Conservation (phyloP, 2,113 vertebrate species). For the Rattus rattus region DNA sequence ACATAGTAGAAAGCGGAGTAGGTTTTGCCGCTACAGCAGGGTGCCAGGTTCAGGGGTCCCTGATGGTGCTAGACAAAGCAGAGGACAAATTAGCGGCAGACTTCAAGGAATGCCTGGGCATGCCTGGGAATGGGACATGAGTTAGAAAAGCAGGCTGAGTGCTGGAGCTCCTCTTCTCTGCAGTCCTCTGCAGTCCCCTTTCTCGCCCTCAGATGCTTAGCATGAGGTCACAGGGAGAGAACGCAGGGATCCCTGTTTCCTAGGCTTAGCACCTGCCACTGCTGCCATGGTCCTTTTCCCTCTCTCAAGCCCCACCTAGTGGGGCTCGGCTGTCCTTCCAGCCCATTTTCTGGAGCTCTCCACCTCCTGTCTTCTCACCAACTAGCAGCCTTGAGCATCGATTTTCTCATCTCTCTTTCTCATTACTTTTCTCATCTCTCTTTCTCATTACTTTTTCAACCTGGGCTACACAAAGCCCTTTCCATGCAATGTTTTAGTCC, state of each 20-base stretch:
- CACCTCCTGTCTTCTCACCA: rapidly evolving
- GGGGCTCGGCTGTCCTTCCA: not conserved
- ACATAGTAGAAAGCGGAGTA: not conserved
- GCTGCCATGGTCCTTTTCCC: not conserved
- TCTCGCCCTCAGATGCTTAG: not conserved
- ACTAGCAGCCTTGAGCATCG: too few species aligned
- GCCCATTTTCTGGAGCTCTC: rapidly evolving
- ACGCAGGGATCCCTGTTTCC: rapidly evolving
- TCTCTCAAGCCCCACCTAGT: rapidly evolving
- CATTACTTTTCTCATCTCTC: too few species aligned
- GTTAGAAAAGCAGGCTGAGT: rapidly evolving
- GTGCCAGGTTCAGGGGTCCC: not conserved
- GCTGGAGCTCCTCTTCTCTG: not conserved
- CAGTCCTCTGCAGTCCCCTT: not conserved
- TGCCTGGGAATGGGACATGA: rapidly evolving
- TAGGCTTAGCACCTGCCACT: rapidly evolving
- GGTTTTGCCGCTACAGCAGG: not conserved
- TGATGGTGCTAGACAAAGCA: rapidly evolving
- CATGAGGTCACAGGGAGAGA: too few species aligned
- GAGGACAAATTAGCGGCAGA: not conserved
- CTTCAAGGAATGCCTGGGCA: not conserved
- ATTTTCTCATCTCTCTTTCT: too few species aligned
- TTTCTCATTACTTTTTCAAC: too few species aligned
- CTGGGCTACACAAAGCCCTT: not conserved
- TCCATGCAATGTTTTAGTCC: not conserved